phyloP scores from a whole-genome alignment of 2,797 vertebrate genomes.

The Channa striata region DNA sequence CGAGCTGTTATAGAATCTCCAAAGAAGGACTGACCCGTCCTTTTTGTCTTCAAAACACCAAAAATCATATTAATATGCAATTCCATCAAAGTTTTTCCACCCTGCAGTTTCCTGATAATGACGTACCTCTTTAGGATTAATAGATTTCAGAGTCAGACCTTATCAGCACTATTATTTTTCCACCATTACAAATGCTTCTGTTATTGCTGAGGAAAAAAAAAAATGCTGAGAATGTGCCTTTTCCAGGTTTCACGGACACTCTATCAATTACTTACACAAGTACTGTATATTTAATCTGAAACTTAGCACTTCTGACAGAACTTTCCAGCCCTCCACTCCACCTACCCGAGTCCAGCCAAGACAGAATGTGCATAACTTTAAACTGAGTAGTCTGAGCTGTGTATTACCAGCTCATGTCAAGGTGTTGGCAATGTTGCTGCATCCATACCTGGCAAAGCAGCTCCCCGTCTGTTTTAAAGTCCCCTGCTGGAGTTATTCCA shows the following conservation, averaged over 20 bases:
- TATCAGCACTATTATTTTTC: conserved; percentile 14
- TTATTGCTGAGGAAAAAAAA: conserved; percentile 10
- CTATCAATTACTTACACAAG: conserved; percentile 19
- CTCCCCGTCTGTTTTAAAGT: conserved; percentile 79
- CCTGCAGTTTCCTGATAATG: conserved; percentile 9
- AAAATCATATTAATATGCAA: conserved; percentile 20
- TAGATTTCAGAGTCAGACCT: background rate
- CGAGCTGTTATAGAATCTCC: background rate
- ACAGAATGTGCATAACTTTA: conserved; percentile 31
- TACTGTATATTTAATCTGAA: conserved; percentile 28
- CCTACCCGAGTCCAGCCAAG: conserved; percentile 27
- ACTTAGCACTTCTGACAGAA: conserved; percentile 18
- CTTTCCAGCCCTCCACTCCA: conserved; percentile 5
- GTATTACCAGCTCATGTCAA: conserved; percentile 38
- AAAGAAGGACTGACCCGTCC: background rate
- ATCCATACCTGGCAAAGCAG: conserved; percentile 73
- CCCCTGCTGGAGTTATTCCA: conserved; percentile 74
- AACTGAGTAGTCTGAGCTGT: conserved; percentile 29
- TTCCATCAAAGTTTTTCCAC: background rate
- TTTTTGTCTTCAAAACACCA: conserved; percentile 26
- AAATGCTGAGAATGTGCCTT: conserved; percentile 5
- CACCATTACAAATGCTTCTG: background rate
- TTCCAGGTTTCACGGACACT: conserved; percentile 25
- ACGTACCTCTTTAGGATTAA: background rate
- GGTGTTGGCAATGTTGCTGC: conserved; percentile 68